Evolutionary conservation across 2,113 vertebrate species (phyloP).

Genomic region (Tupaia tana): DNA sequence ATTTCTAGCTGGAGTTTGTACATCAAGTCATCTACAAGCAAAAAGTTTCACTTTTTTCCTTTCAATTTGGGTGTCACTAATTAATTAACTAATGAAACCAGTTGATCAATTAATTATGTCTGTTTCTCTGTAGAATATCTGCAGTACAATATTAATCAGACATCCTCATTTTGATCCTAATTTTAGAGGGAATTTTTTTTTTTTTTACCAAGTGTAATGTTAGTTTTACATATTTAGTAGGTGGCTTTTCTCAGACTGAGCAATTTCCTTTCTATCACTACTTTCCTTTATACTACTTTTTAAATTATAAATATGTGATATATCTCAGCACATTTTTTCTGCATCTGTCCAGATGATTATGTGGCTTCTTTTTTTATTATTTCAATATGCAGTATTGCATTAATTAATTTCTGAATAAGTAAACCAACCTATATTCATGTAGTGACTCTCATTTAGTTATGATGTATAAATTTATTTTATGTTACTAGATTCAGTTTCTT

Average conservation of each 20-base stretch:
- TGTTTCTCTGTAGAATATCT: not conserved
- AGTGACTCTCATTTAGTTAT: conserved; percentile 1
- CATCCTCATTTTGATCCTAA: not conserved
- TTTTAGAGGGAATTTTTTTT: not conserved
- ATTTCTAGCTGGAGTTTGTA: not conserved
- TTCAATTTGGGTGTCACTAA: not conserved
- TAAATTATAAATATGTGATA: not conserved
- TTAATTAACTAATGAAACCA: not conserved
- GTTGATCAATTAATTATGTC: not conserved
- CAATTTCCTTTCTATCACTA: not conserved
- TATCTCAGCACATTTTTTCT: conserved; percentile 9
- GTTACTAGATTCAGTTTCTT: not conserved
- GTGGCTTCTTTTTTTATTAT: not conserved
- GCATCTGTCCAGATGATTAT: not conserved
- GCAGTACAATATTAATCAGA: not conserved
- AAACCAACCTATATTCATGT: not conserved
- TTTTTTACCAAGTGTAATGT: not conserved
- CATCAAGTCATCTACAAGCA: not conserved
- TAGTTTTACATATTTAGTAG: not conserved
- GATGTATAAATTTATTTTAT: not conserved
- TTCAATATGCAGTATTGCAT: not conserved
- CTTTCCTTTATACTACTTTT: not conserved
- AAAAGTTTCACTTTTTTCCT: not conserved
- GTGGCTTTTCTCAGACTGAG: not conserved
- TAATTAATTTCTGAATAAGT: not conserved